phyloP scores from a whole-genome alignment of 2,113 vertebrate species.

The Malurus cyaneus region DNA sequence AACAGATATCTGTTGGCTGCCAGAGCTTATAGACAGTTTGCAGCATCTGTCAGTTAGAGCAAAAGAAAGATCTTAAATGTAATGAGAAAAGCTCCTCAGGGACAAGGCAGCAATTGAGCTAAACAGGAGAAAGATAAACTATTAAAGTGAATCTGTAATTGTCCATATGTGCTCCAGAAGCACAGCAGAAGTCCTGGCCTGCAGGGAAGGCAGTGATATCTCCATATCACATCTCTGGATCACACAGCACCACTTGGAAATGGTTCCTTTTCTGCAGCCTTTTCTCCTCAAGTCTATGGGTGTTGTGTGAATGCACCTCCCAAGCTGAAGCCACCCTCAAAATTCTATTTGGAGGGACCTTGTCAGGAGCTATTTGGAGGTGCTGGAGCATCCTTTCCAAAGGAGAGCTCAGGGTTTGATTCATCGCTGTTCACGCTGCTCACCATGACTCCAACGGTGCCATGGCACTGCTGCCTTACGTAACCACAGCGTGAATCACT shows the following conservation, averaged over 20 bases:
- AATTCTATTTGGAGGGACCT: neutral
- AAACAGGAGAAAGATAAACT: neutral
- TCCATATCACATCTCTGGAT: accelerated
- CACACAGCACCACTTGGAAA: neutral
- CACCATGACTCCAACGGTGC: neutral
- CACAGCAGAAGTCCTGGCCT: neutral
- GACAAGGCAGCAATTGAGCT: neutral
- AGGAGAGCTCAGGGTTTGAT: neutral
- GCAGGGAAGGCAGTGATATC: accelerated
- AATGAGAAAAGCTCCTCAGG: neutral
- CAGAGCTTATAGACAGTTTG: neutral
- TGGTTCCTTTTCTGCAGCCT: neutral
- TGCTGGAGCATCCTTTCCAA: neutral
- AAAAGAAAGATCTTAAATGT: neutral
- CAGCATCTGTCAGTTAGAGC: neutral
- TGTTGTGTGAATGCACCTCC: neutral
- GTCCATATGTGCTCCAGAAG: neutral
- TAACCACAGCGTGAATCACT: neutral
- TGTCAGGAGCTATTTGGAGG: neutral
- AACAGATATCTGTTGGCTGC: neutral
- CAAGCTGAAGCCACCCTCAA: neutral
- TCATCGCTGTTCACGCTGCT: neutral
- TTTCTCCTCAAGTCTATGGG: neutral
- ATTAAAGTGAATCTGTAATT: neutral
- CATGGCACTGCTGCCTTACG: neutral